phyloP scores from a whole-genome alignment of 2,888 invertebrate species.

The Brachylomia viminalis region DNA sequence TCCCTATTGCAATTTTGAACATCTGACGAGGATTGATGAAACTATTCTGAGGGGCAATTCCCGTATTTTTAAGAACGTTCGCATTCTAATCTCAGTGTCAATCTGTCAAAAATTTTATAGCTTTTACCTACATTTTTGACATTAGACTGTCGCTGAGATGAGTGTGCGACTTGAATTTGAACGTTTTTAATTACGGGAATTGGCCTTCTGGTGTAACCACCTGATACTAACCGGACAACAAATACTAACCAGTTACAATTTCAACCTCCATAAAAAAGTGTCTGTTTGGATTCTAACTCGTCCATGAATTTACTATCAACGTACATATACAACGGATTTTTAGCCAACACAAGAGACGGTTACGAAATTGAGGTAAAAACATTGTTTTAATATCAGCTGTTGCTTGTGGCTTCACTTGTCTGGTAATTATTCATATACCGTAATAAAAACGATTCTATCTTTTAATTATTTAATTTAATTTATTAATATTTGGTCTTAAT shows the following conservation, averaged over 20 bases:
- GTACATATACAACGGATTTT: constrained; percentile 21
- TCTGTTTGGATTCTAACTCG: constrained; percentile 46
- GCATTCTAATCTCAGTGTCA: no score
- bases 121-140: no score
- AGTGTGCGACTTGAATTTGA: no score
- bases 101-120: no score
- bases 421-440: no score
- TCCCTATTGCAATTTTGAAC: background rate
- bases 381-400: background rate
- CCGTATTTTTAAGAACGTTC: no score
- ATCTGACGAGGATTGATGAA: background rate
- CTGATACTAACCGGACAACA: background rate
- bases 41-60: no score
- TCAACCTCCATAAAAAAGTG: constrained; percentile 23
- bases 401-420: background rate
- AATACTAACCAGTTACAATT: constrained; percentile 11
- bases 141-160: no score
- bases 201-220: background rate
- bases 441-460: background rate
- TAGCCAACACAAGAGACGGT: background rate
- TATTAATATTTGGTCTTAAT: no score
- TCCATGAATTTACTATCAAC: constrained; percentile 53
- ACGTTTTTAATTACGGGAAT: no score
- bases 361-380: constrained; percentile 28
- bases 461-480: no score